phyloP scores from a whole-genome alignment of 2,113 vertebrate genomes.

The Axis porcinus region DNA sequence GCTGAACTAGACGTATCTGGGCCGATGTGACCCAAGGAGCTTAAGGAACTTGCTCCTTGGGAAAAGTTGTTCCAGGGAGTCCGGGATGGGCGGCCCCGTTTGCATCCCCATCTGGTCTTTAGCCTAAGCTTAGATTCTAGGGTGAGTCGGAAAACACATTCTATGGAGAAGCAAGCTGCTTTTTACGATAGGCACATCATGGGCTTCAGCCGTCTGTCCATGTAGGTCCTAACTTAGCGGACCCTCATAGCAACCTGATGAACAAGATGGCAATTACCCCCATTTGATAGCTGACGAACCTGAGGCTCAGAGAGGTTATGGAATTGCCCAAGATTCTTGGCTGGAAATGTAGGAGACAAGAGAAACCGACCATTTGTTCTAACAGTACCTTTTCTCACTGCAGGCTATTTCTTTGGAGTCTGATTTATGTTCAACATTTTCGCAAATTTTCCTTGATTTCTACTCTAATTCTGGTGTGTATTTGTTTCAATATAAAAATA shows the following conservation, averaged over 20 bases:
- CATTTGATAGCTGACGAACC: background rate
- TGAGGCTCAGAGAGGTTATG: background rate
- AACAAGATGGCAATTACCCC: background rate
- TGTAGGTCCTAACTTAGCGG: rapidly evolving
- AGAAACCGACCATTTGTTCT: background rate
- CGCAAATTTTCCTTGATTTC: background rate
- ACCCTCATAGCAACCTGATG: rapidly evolving
- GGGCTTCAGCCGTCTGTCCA: background rate
- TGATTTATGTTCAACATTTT: background rate
- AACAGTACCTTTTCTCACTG: background rate
- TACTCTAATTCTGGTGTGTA: background rate
- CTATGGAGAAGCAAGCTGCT: background rate
- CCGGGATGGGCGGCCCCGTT: background rate
- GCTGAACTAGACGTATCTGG: background rate
- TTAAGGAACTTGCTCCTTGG: background rate
- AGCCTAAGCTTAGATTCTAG: background rate
- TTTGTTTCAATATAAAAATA: background rate
- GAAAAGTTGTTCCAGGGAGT: background rate
- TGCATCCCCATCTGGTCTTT: background rate
- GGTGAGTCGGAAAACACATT: background rate
- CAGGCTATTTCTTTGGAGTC: background rate
- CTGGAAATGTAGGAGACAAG: background rate
- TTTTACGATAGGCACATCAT: background rate
- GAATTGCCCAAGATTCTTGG: rapidly evolving
- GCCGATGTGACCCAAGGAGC: background rate